phyloP scores from a whole-genome alignment of 2,888 invertebrate species.

The Onchidella celtica region DNA sequence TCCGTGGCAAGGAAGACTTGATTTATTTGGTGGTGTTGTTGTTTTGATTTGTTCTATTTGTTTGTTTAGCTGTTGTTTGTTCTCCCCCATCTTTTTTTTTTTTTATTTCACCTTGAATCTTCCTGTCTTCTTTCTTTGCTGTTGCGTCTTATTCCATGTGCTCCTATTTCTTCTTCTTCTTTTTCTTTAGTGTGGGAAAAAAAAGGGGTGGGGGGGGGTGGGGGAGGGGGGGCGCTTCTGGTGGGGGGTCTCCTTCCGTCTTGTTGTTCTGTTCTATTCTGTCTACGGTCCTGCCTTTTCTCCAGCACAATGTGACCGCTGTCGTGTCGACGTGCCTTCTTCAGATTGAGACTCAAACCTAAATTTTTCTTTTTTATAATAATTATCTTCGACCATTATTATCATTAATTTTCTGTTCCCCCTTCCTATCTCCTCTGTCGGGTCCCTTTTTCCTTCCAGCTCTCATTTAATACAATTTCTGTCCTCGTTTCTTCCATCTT shows the following conservation, averaged over 20 bases:
- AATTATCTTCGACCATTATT: not conserved
- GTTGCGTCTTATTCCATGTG: not conserved
- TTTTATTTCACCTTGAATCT: not conserved
- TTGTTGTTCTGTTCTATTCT: no score
- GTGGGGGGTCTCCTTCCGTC: no score
- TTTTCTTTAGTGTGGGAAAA: no score
- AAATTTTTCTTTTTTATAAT: not conserved
- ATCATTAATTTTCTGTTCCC: not conserved
- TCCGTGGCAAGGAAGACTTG: no score
- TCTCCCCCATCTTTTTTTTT: no score
- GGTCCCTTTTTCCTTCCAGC: conserved; percentile 6
- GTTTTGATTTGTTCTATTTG: no score
- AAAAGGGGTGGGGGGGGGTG: no score
- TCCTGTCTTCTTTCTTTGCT: not conserved
- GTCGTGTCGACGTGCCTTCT: no score
- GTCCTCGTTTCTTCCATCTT: not conserved
- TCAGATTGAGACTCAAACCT: no score
- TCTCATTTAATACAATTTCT: not conserved
- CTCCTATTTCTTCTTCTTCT: not conserved
- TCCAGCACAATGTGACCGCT: not conserved
- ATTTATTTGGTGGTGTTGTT: no score
- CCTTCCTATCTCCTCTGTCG: not conserved
- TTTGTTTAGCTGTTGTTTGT: no score
- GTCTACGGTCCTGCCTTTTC: not conserved
- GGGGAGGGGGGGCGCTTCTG: no score